Evolutionary conservation across 2,888 invertebrate species (phyloP).

Genomic region (Electrophaes corylata): DNA sequence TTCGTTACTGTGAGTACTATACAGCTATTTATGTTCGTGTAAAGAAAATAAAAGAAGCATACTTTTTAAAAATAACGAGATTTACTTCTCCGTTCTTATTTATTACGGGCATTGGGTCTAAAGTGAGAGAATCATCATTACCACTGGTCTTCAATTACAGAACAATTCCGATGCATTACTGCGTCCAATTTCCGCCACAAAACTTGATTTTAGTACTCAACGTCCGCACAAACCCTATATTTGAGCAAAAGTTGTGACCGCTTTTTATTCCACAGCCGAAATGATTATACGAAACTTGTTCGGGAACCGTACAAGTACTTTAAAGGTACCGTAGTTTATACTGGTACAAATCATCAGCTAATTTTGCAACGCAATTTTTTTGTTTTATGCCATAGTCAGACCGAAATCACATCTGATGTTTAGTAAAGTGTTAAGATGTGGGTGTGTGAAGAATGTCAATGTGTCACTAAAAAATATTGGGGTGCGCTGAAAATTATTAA

Average conservation of each 20-base stretch:
- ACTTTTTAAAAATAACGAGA: background rate
- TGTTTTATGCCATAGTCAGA: too few species aligned
- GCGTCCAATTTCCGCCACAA: slow-evolving; percentile 35
- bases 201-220: slow-evolving; percentile 38
- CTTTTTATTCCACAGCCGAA: slow-evolving; percentile 10
- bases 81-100: background rate
- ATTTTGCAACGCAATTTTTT: too few species aligned
- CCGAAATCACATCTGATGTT: too few species aligned
- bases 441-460: too few species aligned
- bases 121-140: slow-evolving; percentile 22
- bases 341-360: too few species aligned
- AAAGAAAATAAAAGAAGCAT: background rate
- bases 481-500: too few species aligned
- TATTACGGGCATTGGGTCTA: slow-evolving; percentile 4
- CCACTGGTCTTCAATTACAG: slow-evolving; percentile 26
- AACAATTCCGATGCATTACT: slow-evolving; percentile 32
- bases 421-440: too few species aligned
- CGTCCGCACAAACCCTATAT: slow-evolving; percentile 17
- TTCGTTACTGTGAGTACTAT: background rate
- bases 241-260: slow-evolving; percentile 17
- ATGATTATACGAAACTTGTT: slow-evolving; percentile 1
- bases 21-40: background rate
- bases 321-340: too few species aligned
- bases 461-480: too few species aligned
- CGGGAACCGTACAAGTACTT: too few species aligned